Conservation (phyloP, 2,797 vertebrate species). For the Gallinago stenura region DNA sequence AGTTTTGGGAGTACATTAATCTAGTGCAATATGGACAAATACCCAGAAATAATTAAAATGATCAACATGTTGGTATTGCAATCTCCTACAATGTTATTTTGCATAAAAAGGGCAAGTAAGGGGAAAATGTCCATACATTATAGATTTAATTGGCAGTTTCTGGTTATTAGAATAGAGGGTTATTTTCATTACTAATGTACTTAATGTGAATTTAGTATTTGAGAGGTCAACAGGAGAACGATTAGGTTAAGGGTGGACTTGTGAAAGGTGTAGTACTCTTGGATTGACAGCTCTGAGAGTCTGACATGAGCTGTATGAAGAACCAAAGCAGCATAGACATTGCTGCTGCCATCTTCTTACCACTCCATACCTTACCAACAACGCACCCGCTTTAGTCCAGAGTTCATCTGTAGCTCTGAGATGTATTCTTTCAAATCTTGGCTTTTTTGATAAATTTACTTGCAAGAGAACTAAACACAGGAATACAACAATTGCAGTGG, state of each 20-base stretch:
- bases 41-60: conserved; percentile 63
- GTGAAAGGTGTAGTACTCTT: conserved; percentile 11
- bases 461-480: background rate
- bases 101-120: conserved; percentile 65
- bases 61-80: conserved; percentile 54
- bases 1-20: conserved; percentile 55
- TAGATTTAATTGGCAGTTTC: conserved; percentile 69
- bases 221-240: conserved; percentile 40
- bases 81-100: conserved; percentile 51
- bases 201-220: conserved; percentile 46
- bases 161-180: conserved; percentile 42
- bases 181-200: conserved; percentile 62
- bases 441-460: background rate
- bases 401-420: background rate
- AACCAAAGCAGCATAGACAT: background rate
- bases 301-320: background rate
- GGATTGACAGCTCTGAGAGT: conserved; percentile 37
- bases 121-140: conserved; percentile 63
- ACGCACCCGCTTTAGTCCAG: background rate
- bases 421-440: background rate
- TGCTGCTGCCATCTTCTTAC: background rate
- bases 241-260: background rate
- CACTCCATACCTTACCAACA: background rate
- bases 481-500: background rate
- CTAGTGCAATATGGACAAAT: conserved; percentile 66